These are phyloP conservation scores for Mesoligia furuncula DNA, from an alignment of 2,888 invertebrate species.

Conservation along the genomic window DNA sequence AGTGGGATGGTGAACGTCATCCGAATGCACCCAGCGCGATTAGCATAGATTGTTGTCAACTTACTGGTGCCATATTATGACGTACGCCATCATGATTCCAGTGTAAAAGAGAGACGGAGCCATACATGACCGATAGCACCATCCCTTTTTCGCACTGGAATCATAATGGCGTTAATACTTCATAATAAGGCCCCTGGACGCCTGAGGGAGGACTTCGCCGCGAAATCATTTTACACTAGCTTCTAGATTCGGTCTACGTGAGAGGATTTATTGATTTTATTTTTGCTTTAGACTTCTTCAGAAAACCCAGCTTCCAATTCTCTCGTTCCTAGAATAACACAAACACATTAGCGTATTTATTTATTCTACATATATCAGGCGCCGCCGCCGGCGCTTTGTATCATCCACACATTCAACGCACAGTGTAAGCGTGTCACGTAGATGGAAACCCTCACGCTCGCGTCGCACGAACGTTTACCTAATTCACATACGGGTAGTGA, in stretches of 20 bases:
- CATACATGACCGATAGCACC: too few species aligned
- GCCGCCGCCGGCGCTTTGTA: slow-evolving; percentile 57
- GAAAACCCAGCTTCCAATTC: not conserved
- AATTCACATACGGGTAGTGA: slow-evolving; percentile 68
- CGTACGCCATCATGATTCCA: too few species aligned
- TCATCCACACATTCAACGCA: slow-evolving; percentile 26
- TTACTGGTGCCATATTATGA: too few species aligned
- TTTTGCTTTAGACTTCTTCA: not conserved
- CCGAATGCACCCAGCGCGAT: not conserved
- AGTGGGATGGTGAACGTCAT: not conserved
- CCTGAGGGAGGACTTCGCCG: not conserved
- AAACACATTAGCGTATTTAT: slow-evolving; percentile 41
- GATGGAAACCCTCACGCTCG: slow-evolving; percentile 49
- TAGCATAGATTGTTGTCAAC: not conserved
- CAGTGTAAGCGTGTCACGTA: slow-evolving; percentile 54
- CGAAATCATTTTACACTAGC: not conserved
- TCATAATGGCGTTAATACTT: too few species aligned
- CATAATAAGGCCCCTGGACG: too few species aligned
- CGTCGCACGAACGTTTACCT: slow-evolving; percentile 61
- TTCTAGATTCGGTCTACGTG: not conserved
- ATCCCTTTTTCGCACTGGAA: too few species aligned
- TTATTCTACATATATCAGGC: slow-evolving; percentile 41
- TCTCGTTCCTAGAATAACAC: slow-evolving; percentile 41
- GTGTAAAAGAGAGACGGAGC: too few species aligned
- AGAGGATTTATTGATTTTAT: not conserved